Evolutionary conservation across 2,888 invertebrate species (phyloP).

Genomic region (Drosophila kanekoi): DNA sequence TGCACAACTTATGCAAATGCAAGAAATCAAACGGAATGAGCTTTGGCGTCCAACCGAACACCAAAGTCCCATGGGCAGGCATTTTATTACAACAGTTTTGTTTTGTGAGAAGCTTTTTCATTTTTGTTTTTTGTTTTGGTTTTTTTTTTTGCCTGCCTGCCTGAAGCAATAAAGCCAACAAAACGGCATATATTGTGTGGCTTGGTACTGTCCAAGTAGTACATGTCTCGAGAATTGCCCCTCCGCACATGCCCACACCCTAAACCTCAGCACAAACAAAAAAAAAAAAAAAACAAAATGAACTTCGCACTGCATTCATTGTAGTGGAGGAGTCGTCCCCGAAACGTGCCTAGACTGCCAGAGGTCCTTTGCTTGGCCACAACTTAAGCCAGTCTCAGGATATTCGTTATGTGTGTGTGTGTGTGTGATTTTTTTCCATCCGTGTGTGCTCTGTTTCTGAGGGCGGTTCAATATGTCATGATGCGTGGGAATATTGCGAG

Average conservation of each 20-base stretch:
- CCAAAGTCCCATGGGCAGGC: constrained; percentile 34
- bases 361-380: constrained; percentile 33
- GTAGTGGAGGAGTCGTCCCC: constrained; percentile 31
- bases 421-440: neutral
- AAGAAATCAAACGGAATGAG: constrained; percentile 46
- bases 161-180: constrained; percentile 58
- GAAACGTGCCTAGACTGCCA: constrained; percentile 65
- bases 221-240: constrained; percentile 48
- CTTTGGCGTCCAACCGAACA: constrained; percentile 14
- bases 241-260: neutral
- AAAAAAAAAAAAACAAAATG: constrained; percentile 34
- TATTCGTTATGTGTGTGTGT: constrained; percentile 16
- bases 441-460: constrained; percentile 3
- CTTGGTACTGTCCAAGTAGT: constrained; percentile 33
- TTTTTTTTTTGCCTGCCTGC: constrained; percentile 3
- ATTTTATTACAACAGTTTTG: constrained; percentile 47
- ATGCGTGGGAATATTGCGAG: neutral
- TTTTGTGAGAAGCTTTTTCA: constrained; percentile 15
- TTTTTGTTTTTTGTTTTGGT: constrained; percentile 4
- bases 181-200: constrained; percentile 58
- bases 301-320: constrained; percentile 55
- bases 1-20: constrained; percentile 47
- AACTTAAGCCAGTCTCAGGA: constrained; percentile 46
- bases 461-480: constrained; percentile 28
- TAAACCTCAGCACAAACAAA: constrained; percentile 4